Conservation (phyloP, 2,797 vertebrate species). For the Gadopsis marmoratus region DNA sequence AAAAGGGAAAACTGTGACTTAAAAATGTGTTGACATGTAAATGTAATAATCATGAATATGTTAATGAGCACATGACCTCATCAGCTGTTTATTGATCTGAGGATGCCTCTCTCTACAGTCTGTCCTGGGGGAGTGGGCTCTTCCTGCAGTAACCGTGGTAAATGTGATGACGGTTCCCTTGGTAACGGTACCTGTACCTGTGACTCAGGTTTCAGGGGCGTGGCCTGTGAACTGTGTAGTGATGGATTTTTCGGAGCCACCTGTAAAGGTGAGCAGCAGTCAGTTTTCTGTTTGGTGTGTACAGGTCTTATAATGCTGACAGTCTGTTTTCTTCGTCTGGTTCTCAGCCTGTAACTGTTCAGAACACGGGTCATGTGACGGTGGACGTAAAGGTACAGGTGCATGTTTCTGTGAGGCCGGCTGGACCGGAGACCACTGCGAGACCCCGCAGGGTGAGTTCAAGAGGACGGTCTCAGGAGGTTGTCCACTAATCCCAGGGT, state of each 20-base stretch:
- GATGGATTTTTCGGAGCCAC: slow-evolving; percentile 85
- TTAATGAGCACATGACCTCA: neutral
- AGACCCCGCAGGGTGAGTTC: slow-evolving; percentile 85
- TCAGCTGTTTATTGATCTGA: neutral
- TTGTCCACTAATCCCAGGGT: neutral
- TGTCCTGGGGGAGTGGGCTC: slow-evolving; percentile 89
- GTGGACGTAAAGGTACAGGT: slow-evolving; percentile 86
- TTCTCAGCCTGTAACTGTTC: slow-evolving; percentile 91
- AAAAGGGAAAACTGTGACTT: no score
- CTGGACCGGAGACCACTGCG: slow-evolving; percentile 91
- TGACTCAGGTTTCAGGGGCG: slow-evolving; percentile 86
- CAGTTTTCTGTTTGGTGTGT: neutral
- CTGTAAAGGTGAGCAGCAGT: slow-evolving; percentile 85
- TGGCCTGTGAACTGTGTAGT: slow-evolving; percentile 89
- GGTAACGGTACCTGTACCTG: slow-evolving; percentile 90
- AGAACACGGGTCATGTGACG: slow-evolving; percentile 87
- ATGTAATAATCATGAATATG: neutral
- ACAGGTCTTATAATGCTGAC: neutral
- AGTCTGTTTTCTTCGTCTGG: neutral
- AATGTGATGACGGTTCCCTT: slow-evolving; percentile 85
- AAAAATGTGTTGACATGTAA: neutral
- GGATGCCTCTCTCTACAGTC: slow-evolving; percentile 72
- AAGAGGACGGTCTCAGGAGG: neutral
- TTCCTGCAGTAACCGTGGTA: slow-evolving; percentile 87
- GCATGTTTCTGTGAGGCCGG: slow-evolving; percentile 90